Base-by-base conservation (phyloP, 2,888 invertebrate species). In the Xanthorhoe spadicearia region DNA sequence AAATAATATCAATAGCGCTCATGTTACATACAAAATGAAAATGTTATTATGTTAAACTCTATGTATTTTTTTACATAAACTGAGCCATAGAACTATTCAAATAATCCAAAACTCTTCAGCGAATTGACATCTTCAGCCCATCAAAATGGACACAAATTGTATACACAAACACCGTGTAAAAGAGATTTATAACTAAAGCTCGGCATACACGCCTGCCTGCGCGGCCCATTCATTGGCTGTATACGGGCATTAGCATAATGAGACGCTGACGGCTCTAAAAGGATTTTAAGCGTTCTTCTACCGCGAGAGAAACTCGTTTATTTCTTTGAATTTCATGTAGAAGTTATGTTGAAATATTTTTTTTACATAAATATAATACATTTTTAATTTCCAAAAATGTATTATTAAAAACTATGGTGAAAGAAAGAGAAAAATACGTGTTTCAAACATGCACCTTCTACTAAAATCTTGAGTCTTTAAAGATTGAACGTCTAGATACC, bases 181-280 rank as follows among this genome's bases (percentile, higher is more conserved):
- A 73, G 62, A 78, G 79, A 83, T 84, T 82, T 83, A 82, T 80
- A 72, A 74, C 74, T 72, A 72, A 71, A 78, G 79, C 80, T 72
- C 71, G 71, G 68, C 68, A 75, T 73, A 79, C 73, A 61, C 69
- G 71, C 64, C 65, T 55, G 71, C 64, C 65, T 55, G 61, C 64
- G 55, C 60, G 58, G 54, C 66, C 74, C 72, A 80, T 80, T 80
- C 82, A 77, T 64, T 66, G 75, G 68, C 60, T 81, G 85, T 83
- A 84, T 79, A 75, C 78, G 68, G 71, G 79, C 84, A 87, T 87
- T 88, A 86, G 79, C 83, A 86, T 86, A 86, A 87, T 85, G 83
- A 85, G 78, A 77, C 74, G 72, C 66, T 65, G 77, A 74, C 68
- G 76, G 77, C 76, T 79, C 76, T 74, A 80, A 82, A 83, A 82